phyloP scores from a whole-genome alignment of 2,888 invertebrate genomes.

The Salticus scenicus region DNA sequence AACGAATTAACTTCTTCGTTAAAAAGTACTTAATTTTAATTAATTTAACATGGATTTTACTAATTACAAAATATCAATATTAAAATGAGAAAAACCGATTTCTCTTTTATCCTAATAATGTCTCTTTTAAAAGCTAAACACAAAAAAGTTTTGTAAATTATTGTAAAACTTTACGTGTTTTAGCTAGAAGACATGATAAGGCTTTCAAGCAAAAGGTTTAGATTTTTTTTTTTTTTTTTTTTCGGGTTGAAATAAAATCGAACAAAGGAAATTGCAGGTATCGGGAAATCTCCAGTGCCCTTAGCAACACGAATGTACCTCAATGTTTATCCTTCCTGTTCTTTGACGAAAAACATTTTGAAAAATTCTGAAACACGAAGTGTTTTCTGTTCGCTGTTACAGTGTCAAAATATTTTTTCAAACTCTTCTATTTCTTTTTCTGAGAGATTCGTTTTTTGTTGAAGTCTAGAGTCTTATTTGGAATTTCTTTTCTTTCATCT shows the following conservation, averaged over 20 bases:
- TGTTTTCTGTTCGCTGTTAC: neutral
- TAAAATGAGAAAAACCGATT: no score
- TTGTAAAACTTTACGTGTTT: conserved; percentile 16
- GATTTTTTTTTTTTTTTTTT: conserved; percentile 23
- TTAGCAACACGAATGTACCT: neutral
- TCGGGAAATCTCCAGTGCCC: conserved; percentile 1
- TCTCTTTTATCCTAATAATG: no score
- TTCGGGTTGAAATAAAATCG: conserved; percentile 47
- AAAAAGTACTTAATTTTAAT: no score
- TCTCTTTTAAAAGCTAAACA: no score
- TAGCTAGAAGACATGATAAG: conserved; percentile 45
- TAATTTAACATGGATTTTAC: no score
- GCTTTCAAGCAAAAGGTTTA: conserved; percentile 63
- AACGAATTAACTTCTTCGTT: no score
- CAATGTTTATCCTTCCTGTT: no score
- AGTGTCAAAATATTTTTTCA: neutral
- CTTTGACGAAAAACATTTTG: neutral
- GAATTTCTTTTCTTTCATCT: neutral
- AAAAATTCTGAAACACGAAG: neutral
- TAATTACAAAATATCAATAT: no score
- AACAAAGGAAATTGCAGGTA: conserved; percentile 47
- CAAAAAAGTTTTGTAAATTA: no score
- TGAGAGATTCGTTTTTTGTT: neutral
- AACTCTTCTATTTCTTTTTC: neutral
- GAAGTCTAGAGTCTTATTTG: neutral